Evolutionary conservation across 2,113 vertebrate genomes (phyloP).

Genomic region (Meles meles): DNA sequence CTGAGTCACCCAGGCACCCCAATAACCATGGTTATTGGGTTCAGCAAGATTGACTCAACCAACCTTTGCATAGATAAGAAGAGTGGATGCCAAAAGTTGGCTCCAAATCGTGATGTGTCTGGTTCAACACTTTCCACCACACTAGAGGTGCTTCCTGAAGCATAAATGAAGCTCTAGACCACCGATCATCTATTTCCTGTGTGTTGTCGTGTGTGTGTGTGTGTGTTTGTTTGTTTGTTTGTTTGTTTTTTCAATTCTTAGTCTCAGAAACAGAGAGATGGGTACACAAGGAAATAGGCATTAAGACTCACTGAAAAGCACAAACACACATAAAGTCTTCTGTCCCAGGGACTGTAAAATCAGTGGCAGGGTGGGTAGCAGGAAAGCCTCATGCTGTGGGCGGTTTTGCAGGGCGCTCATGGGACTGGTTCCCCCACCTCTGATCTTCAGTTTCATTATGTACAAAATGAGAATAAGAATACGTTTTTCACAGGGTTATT

Average conservation of each 20-base stretch:
- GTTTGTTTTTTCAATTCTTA: not conserved
- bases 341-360: not conserved
- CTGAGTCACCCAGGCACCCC: not conserved
- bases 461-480: not conserved
- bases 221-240: too few species aligned
- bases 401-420: not conserved
- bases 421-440: not conserved
- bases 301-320: not conserved
- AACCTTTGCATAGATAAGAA: not conserved
- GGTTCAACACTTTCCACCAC: not conserved
- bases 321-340: not conserved
- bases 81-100: not conserved
- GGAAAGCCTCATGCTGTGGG: fast-evolving
- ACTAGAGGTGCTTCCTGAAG: not conserved
- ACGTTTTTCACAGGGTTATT: not conserved
- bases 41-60: not conserved
- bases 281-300: not conserved
- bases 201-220: too few species aligned
- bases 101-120: not conserved
- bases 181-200: not conserved
- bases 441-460: not conserved
- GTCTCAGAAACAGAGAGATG: not conserved
- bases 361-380: not conserved
- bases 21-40: not conserved
- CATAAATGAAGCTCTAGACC: not conserved